These are phyloP conservation scores for Acleris emargana DNA, from an alignment of 2,888 invertebrate species.

Conservation along the genomic window DNA sequence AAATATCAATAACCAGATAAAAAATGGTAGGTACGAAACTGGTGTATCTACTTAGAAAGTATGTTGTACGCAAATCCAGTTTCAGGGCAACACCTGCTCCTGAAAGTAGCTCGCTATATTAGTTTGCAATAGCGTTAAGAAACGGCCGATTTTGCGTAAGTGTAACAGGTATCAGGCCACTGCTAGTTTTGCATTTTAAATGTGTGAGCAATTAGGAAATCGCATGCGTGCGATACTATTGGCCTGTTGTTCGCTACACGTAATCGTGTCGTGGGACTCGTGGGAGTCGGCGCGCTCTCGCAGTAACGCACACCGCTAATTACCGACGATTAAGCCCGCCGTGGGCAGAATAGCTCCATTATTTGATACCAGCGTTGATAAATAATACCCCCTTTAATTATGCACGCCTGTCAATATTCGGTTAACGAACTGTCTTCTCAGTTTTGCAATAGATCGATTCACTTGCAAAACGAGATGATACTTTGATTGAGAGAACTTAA, in stretches of 20 bases:
- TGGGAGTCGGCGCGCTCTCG: slow-evolving; percentile 34
- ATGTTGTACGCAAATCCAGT: background rate
- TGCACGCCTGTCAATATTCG: slow-evolving; percentile 21
- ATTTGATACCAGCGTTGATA: slow-evolving; percentile 22
- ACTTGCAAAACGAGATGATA: slow-evolving; percentile 10
- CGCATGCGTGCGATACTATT: slow-evolving; percentile 36
- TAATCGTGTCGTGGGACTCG: slow-evolving; percentile 32
- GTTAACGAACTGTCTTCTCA: slow-evolving; percentile 1
- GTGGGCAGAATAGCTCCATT: slow-evolving; percentile 33
- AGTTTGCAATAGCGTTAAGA: slow-evolving; percentile 29
- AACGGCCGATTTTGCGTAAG: slow-evolving; percentile 37
- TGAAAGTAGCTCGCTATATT: slow-evolving; percentile 30
- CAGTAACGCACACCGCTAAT: slow-evolving; percentile 23
- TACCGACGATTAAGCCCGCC: slow-evolving; percentile 28
- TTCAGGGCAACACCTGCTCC: slow-evolving; percentile 30
- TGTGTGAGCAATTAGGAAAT: slow-evolving; percentile 41
- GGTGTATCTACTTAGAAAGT: background rate
- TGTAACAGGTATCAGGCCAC: slow-evolving; percentile 29
- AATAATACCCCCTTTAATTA: slow-evolving; percentile 33
- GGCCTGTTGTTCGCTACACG: slow-evolving; percentile 22
- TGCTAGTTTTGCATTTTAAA: slow-evolving; percentile 40
- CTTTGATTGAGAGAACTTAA: slow-evolving; percentile 2
- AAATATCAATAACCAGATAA: too few relatives aligned
- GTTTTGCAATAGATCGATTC: slow-evolving; percentile 11
- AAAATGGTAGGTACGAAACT: background rate